A percentile compares a stretch with the other conserved stretches of the same genome.
These are phyloP conservation scores for Abrostola triplasia DNA, from an alignment of 2,888 invertebrate species.

Conservation along the genomic window DNA sequence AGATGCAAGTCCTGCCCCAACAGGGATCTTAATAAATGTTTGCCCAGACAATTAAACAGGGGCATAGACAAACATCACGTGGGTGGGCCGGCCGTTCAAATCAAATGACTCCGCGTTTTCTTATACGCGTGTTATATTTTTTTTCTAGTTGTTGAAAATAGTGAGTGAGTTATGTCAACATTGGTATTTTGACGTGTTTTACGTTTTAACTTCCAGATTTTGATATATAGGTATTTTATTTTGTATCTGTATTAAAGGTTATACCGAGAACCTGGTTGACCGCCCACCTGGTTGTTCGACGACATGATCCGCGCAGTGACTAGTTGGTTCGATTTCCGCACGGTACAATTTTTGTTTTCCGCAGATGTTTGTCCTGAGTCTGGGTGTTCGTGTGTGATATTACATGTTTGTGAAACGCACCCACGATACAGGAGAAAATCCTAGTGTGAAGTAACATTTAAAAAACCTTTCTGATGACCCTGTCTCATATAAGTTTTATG, in stretches of 20 bases:
- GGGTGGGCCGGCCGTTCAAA: conserved; percentile 74
- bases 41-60: conserved; percentile 82
- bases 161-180: conserved; percentile 53
- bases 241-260: background rate
- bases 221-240: background rate
- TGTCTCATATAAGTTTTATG: too few species aligned
- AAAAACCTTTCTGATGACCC: too few species aligned
- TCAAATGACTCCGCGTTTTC: conserved; percentile 73
- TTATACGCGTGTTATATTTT: conserved; percentile 40
- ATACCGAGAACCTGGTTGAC: too few species aligned
- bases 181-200: conserved; percentile 19
- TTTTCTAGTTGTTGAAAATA: conserved; percentile 47
- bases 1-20: conserved; percentile 67
- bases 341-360: too few species aligned
- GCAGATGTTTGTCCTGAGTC: too few species aligned
- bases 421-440: too few species aligned
- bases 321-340: too few species aligned
- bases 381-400: too few species aligned
- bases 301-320: too few species aligned
- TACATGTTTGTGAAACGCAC: too few species aligned
- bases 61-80: conserved; percentile 74
- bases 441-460: too few species aligned
- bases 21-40: conserved; percentile 77
- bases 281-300: too few species aligned
- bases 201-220: conserved; percentile 9